Conservation (phyloP, 2,113 vertebrate genomes). For the Fregata magnificens region DNA sequence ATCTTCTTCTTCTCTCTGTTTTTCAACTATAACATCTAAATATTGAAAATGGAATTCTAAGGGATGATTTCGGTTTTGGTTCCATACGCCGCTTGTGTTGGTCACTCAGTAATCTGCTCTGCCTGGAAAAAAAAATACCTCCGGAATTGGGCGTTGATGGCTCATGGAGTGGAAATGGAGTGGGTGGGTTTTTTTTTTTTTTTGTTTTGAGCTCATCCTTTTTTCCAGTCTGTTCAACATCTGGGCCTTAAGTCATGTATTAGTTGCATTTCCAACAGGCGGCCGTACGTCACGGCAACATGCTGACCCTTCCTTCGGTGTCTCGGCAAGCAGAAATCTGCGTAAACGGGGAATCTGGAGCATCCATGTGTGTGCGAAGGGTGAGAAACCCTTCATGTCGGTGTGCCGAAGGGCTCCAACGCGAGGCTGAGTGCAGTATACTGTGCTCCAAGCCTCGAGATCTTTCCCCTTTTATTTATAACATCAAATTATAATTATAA, state of each 20-base stretch:
- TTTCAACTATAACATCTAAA: fast-evolving
- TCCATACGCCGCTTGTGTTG: fast-evolving
- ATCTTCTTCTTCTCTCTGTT: background rate
- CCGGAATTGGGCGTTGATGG: background rate
- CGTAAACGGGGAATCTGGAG: background rate
- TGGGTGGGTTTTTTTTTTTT: background rate
- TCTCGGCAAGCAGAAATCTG: background rate
- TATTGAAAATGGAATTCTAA: too few species aligned
- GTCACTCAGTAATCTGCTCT: background rate
- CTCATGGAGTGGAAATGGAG: background rate
- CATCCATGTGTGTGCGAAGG: background rate
- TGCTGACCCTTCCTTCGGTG: background rate
- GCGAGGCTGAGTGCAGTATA: fast-evolving
- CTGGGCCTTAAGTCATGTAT: background rate
- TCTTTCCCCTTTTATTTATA: background rate
- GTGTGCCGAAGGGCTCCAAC: fast-evolving
- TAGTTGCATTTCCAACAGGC: background rate
- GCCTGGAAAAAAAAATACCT: background rate
- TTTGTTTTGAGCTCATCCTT: background rate
- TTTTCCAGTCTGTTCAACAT: slow-evolving; percentile 8
- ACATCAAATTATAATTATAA: background rate
- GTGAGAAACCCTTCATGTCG: background rate
- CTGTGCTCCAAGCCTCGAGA: background rate
- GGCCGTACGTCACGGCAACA: background rate
- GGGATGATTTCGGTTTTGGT: fast-evolving